Evolutionary conservation across 2,113 vertebrate species (phyloP).

Genomic region (Corynorhinus townsendii): DNA sequence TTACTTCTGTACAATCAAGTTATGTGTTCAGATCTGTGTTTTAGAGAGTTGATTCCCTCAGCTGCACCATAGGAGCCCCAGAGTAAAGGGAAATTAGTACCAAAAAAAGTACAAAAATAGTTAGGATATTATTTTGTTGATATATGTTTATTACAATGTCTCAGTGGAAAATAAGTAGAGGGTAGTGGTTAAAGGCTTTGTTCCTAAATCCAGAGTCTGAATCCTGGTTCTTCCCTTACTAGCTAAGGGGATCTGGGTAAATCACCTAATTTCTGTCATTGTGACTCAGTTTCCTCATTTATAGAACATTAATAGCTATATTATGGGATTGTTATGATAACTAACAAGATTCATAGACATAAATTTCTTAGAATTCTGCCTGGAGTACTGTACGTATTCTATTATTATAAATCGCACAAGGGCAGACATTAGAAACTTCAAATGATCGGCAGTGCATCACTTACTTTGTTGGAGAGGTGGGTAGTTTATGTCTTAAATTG

Average conservation of each 20-base stretch:
- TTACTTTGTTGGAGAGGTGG: neutral
- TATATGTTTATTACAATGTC: neutral
- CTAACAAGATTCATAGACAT: neutral
- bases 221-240: neutral
- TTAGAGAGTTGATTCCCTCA: neutral
- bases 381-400: neutral
- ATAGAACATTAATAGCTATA: neutral
- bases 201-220: neutral
- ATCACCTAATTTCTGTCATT: neutral
- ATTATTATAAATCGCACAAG: neutral
- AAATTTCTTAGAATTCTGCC: neutral
- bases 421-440: neutral
- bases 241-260: neutral
- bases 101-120: neutral
- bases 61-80: neutral
- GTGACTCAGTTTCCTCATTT: neutral
- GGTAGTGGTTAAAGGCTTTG: neutral
- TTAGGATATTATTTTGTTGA: neutral
- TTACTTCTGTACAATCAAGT: neutral
- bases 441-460: neutral
- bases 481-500: neutral
- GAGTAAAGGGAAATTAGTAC: neutral
- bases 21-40: neutral
- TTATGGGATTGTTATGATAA: neutral
- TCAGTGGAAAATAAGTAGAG: neutral